phyloP scores from a whole-genome alignment of 2,113 vertebrate genomes.

The Sardina pilchardus region DNA sequence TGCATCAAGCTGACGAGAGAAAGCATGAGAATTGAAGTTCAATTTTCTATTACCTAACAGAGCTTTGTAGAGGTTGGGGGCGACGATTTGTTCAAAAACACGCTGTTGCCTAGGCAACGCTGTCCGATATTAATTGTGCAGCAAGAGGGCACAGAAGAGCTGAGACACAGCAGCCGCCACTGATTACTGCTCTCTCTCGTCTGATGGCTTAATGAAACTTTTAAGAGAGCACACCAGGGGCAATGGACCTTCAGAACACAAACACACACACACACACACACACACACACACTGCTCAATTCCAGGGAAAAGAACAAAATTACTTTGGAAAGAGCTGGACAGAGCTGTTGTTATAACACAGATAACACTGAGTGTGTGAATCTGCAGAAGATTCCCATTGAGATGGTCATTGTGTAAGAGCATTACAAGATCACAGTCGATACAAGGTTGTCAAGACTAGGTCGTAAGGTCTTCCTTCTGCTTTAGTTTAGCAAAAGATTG shows the following conservation, averaged over 20 bases:
- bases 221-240: slow-evolving; percentile 2
- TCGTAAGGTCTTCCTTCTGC: not conserved
- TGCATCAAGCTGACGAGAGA: not conserved
- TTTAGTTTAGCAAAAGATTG: not conserved
- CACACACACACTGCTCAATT: not conserved
- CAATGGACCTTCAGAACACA: not conserved
- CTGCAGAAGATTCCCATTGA: not conserved
- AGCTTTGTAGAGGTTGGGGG: slow-evolving; percentile 3
- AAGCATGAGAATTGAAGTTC: not conserved
- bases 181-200: not conserved
- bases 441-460: not conserved
- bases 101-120: not conserved
- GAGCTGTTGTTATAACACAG: not conserved
- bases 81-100: not conserved
- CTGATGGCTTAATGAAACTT: slow-evolving; percentile 5
- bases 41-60: slow-evolving; percentile 2
- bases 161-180: not conserved
- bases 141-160: not conserved
- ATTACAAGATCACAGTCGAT: not conserved
- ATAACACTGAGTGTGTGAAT: not conserved
- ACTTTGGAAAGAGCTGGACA: not conserved
- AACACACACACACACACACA: not conserved
- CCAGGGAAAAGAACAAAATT: not conserved
- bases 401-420: not conserved
- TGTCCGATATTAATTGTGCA: not conserved